phyloP scores from a whole-genome alignment of 2,113 vertebrate genomes.

The Podocnemis expansa region DNA sequence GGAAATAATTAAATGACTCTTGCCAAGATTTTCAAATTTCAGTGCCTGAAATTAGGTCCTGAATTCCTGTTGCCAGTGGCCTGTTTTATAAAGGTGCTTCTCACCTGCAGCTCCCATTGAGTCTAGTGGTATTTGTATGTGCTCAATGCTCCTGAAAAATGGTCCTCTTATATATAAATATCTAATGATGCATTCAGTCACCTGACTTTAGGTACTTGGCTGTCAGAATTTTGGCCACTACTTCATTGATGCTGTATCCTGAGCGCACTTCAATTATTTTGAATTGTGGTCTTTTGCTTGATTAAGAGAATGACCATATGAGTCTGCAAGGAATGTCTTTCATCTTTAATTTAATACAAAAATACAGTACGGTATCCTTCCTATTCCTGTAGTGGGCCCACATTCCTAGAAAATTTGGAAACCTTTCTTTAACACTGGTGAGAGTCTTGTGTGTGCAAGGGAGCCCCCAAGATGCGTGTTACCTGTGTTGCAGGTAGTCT shows the following conservation, averaged over 20 bases:
- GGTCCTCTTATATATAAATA: neutral
- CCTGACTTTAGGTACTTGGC: neutral
- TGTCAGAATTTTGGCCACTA: neutral
- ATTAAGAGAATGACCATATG: neutral
- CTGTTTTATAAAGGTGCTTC: neutral
- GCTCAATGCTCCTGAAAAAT: neutral
- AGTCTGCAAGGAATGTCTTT: neutral
- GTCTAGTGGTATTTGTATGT: neutral
- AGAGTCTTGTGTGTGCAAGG: neutral
- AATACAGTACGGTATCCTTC: neutral
- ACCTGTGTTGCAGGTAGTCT: neutral
- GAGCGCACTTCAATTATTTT: neutral
- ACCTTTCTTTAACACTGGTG: neutral
- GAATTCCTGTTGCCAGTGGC: neutral
- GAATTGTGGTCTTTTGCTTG: neutral
- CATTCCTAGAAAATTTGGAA: neutral
- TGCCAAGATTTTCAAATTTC: neutral
- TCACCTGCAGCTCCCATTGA: neutral
- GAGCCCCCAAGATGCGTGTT: neutral
- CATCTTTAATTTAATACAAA: neutral
- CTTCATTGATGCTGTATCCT: neutral
- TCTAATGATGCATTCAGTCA: neutral
- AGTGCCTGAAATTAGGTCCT: neutral
- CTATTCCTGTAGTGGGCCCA: neutral
- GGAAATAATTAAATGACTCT: neutral